Base-by-base conservation (phyloP, 2,113 vertebrate genomes). In the Geothlypis trichas region DNA sequence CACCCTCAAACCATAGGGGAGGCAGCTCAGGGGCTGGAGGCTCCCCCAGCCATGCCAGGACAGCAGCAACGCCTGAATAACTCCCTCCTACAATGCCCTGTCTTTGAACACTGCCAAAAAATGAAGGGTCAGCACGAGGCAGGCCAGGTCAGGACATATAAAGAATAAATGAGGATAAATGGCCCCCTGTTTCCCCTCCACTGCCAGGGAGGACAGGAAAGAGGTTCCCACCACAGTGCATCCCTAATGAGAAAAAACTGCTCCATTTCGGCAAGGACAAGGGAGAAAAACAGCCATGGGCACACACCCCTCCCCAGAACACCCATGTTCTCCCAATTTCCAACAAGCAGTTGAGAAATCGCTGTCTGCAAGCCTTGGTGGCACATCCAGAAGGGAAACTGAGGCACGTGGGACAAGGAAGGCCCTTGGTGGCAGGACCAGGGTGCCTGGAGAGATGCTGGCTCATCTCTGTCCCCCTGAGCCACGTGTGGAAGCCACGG, bases 311-410 rank as follows among this genome's bases (percentile, higher is more conserved):
- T 46, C 21, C 4, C 4, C 47, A 18, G 30, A 13, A 47, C 10
- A 58, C 21, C 23, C 27, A 2, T 0, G 0, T 4, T 17, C 8
- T 28, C 35, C 35, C 6, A 4, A 14, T 15, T n/a, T 3, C 72
- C 54, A 13, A 47, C 0, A 2, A 92, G 18, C 52, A 47, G 39
- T 37, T 0, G 0, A 87, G 58, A 76, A 14, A 18, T 44, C 0
- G 0, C 57, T 30, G n/a, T 39, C 84, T 89, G 28, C 8, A 10
- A 77, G 42, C 7, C 27, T 33, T 30, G 20, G 26, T 2, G 6
- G 7, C 49, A 12, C 31, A 49, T 0, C 0, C 18, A 24, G 27
- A 24, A 42, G 78, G 88, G 83, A 94, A 92, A 96, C 82, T 80
- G 92, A 94, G 92, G 75, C 67, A 88, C 2, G 0, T 13, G 21